Conservation (phyloP, 2,113 vertebrate species). For the Myiagra hebetior region DNA sequence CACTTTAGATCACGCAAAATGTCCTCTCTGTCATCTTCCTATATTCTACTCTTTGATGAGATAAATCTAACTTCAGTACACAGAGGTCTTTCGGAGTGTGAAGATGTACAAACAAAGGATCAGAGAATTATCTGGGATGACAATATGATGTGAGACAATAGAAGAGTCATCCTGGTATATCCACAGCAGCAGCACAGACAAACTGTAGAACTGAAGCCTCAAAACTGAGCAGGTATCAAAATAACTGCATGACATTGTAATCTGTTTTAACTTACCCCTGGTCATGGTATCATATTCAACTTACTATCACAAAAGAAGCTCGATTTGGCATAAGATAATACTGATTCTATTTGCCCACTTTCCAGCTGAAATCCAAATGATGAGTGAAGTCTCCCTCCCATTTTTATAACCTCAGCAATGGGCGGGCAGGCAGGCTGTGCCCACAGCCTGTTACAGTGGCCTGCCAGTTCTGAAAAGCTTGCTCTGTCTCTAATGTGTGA, state of each 20-base stretch:
- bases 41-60: not conserved
- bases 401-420: not conserved
- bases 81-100: not conserved
- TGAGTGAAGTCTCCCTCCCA: not conserved
- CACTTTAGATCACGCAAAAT: not conserved
- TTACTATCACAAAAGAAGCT: not conserved
- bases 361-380: not conserved
- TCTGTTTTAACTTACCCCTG: slow-evolving; percentile 36
- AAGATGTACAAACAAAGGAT: not conserved
- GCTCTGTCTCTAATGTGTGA: not conserved
- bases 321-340: not conserved
- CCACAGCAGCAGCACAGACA: not conserved
- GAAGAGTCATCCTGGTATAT: not conserved
- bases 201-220: not conserved
- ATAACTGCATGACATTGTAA: not conserved
- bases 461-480: not conserved
- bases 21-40: not conserved
- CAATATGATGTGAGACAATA: not conserved
- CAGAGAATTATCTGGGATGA: not conserved
- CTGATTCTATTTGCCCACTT: not conserved
- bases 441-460: not conserved
- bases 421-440: not conserved
- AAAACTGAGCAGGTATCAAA: slow-evolving; percentile 9
- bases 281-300: not conserved
- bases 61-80: not conserved